Base-by-base conservation (phyloP, 2,113 vertebrate species). In the Elgaria multicarinata region DNA sequence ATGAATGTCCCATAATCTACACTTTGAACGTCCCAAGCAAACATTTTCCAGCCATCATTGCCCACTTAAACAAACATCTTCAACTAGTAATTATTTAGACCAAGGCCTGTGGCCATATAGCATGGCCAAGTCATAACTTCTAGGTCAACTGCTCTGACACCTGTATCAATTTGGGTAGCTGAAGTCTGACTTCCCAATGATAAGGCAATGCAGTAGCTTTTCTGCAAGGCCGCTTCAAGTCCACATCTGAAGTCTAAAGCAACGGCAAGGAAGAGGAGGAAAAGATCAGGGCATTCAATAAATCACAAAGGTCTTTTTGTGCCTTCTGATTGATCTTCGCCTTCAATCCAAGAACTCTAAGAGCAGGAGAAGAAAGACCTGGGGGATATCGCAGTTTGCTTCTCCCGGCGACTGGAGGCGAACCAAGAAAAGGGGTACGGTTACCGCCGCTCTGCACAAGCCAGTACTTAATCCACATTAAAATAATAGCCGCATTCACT, bases 221-320 rank as follows among this genome's bases (percentile, higher is more conserved):
- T 4, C n/a, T 46, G 85, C 62, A 20, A 72, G 74, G 87, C 80
- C 84, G 24, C 8, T 44, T 2, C 1, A 28, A 88, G 18, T 69
- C 44, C 39, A 81, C 13, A 28, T 31, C 2, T 6, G 2, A 76
- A 69, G 86, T 86, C 78, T 77, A 88, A 92, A 81, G 69, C 22
- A 74, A 72, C 79, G 76, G 74, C 31, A 55, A 88, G 24, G 24
- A 75, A 58, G 24, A 92, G 92, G 36, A 87, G 36, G 28, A 75
- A 50, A 74, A 87, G 72, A 75, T 77, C 76, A 92, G 92, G 44
- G 26, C 12, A 50, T 72, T 58, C 78, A 36, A 64, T 86, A 93
- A 94, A 91, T 88, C 89, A 86, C 6, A 67, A 31, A 42, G 85
- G 74, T 69, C 36, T 89, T 89, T 64, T 58, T 66, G 85, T 89